Base-by-base conservation (phyloP, 2,888 invertebrate genomes). In the Antheraea assamensis region DNA sequence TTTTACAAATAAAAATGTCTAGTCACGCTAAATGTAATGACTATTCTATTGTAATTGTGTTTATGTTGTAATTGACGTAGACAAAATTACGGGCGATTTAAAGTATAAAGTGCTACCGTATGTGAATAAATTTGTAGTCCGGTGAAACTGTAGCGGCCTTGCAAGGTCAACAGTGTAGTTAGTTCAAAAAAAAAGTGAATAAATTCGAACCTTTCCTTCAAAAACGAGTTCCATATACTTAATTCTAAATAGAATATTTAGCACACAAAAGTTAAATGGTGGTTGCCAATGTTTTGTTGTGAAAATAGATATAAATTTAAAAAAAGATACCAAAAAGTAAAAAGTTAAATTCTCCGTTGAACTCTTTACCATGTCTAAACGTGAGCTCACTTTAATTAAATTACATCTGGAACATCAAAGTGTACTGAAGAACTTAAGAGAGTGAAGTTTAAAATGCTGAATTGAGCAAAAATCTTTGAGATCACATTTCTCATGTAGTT, bases 371-470 rank as follows among this genome's bases (percentile, higher is more conserved):
- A 85, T 88, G 83, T 82, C 80, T 86, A 88, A 91, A 30, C 87
- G 87, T 85, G 80, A 85, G 86, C 87, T 89, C 83, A 82, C 78
- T 89, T 89, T 92, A 92, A 92, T 93, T 90, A 88, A 91, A 92
- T 92, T 91, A 90, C 87, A 80, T 83, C 80, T 85, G 79, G 83
- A 83, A 83, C 83, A 87, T 88, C 83, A 83, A 83, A 85, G 81
- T 87, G 85, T 86, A 86, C 79, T 74, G 76, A 76, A 79, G 77
- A 77, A 73, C 76, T 79, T 85, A 84, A 87, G 87, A 87, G 86
- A 83, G 79, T 78, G 61, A 47, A 79, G 70, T 73, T 75, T 76
- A 49, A 70, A 66, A 68, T 66, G 24, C 73, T 19, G 55, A 73
- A 72, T 55, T 66, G 58, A 74, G 61, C 55, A 55, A 55, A 55